Evolutionary conservation across 2,113 vertebrate species (phyloP), one percentile per base, ranked within the genome.

Genomic region (Corythornis vintsioides): DNA sequence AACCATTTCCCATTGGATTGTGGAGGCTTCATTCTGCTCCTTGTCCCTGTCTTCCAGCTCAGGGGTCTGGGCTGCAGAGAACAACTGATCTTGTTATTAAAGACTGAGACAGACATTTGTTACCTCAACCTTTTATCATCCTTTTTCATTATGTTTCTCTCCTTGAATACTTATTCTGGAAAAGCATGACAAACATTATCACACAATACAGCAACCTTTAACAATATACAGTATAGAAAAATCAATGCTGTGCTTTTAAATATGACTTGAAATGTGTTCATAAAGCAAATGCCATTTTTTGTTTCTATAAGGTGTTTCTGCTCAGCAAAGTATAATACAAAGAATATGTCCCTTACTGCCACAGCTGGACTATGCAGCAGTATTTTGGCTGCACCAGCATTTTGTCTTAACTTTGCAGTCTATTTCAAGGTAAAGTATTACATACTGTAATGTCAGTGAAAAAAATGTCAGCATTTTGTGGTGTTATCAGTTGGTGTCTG

Each of bases 401-500:
- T 80, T 90, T 89, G 83, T 57, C 48, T 87, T 82, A 75, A 75
- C 65, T 89, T 88, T 93, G 57, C 25, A 59, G 61, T 66, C n/a
- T n/a, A 73, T 61, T 7, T 40, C 83, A 93, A 94, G 89, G 86
- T 83, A 85, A 89, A 83, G 43, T 84, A 92, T 94, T 95, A 73
- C 75, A 89, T 94, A 89, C 61, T 94, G 66, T 92, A 95, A 76
- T 86, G 88, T 81, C 86, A 88, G 63, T 92, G 88, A 86, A 63
- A 94, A 88, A 56, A 15, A 28, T 1, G 78, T 94, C 94, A 96
- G 86, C 88, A 61, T 96, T 95, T 93, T 93, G 15, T 48, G 79
- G 28, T 56, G 48, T 31, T 92, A 55, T 79, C 81, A 89, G 86
- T 48, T 93, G 88, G 73, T 86, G 94, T 55, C 45, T 1, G 0